Evolutionary conservation across 2,888 invertebrate genomes (phyloP).

Genomic region (Teleiodes luculella): DNA sequence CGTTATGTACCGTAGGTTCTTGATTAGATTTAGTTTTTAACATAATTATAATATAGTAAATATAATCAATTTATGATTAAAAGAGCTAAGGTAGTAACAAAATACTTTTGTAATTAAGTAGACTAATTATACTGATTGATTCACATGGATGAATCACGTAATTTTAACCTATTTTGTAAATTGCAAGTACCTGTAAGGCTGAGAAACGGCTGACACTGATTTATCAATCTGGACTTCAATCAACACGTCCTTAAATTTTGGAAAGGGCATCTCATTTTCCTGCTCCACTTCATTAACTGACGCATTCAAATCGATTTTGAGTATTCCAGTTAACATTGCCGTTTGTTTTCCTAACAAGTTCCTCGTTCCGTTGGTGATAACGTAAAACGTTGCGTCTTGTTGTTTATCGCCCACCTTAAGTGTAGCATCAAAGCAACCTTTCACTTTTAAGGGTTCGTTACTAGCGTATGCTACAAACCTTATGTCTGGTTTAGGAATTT

Average conservation of each 20-base stretch:
- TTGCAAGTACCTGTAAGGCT: too few species aligned
- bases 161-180: too few species aligned
- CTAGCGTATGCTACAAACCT: neutral
- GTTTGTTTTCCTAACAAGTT: neutral
- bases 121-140: too few species aligned
- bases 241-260: neutral
- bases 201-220: neutral
- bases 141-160: too few species aligned
- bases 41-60: neutral
- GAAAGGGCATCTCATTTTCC: too few species aligned
- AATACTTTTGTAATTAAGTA: too few species aligned
- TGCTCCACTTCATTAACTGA: neutral
- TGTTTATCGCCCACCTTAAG: neutral
- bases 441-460: neutral
- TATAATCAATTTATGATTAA: neutral
- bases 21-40: neutral
- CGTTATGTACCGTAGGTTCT: neutral
- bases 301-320: neutral
- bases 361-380: neutral
- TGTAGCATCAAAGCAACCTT: neutral
- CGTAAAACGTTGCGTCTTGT: neutral
- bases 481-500: neutral
- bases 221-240: neutral
- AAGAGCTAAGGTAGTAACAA: too few species aligned
- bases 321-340: conserved; percentile 1